Evolutionary conservation across 2,113 vertebrate genomes (phyloP).

Genomic region (Glaucidium brasilianum): DNA sequence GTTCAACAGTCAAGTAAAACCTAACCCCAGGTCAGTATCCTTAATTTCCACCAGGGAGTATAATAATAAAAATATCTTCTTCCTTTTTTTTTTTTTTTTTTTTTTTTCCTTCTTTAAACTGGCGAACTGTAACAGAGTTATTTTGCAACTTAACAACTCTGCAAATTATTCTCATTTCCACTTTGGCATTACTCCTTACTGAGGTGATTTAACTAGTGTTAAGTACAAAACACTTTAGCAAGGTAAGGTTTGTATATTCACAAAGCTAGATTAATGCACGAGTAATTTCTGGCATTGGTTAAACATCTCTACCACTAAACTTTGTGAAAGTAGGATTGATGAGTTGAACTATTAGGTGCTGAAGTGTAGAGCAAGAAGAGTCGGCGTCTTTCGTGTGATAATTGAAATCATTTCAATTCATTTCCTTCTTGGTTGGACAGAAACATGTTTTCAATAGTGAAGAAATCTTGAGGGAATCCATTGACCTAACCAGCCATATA

Average conservation of each 20-base stretch:
- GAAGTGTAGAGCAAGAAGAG: constrained; percentile 52
- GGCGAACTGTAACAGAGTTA: not conserved
- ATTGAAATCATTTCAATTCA: constrained; percentile 78
- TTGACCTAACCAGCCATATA: constrained; percentile 72
- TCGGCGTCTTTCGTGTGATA: constrained; percentile 56
- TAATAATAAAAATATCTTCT: not conserved
- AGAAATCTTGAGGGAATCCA: constrained; percentile 76
- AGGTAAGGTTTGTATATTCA: constrained; percentile 22
- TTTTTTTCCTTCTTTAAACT: not conserved
- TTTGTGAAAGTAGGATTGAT: constrained; percentile 30
- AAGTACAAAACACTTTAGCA: not conserved
- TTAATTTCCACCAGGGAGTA: not conserved
- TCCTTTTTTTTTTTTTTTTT: no score
- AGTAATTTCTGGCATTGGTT: constrained; percentile 21
- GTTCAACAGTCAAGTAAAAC: not conserved
- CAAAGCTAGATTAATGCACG: not conserved
- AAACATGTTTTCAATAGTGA: constrained; percentile 72
- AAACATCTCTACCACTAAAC: constrained; percentile 45
- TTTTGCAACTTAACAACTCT: constrained; percentile 43
- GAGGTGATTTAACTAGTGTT: constrained; percentile 5
- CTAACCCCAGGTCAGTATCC: not conserved
- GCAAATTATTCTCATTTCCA: constrained; percentile 46
- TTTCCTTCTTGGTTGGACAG: constrained; percentile 73
- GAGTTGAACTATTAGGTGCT: constrained; percentile 54
- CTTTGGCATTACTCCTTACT: not conserved